Evolutionary conservation across 2,888 invertebrate genomes (phyloP), one percentile per base, ranked within the genome.

Genomic region (Prostheceraeus crozeri): DNA sequence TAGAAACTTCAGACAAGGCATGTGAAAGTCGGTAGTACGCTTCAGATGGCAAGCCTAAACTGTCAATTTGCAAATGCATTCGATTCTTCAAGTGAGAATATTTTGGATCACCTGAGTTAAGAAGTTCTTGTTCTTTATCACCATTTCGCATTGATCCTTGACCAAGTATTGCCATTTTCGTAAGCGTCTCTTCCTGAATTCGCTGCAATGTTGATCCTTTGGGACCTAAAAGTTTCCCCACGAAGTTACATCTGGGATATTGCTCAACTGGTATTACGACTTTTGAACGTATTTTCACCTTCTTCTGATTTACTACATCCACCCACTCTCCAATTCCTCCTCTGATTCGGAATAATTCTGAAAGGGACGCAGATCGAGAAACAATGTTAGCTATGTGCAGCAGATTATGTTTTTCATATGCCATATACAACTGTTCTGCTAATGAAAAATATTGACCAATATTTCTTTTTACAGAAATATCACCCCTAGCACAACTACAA

Each of bases 21-120:
- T 46, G 23, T 3, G 48, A 46, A 3, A 46, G 23, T 23, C 28
- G 23, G 3, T 46, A 25, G 19, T 46, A 16, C 3, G 48, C 48
- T 23, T 46, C 48, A 27, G 19, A 21, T 3, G 48, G 48, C 10
- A 46, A 16, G 28, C 25, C 48, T n/a, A 46, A 46, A n/a, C 48
- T 27, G 14, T 46, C 48, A 27, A 46, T 27, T 23, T 46, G 48
- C 28, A 46, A 46, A 46, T 46, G 48, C 48, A 46, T 46, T 46
- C 48, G 23, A 27, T 46, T 27, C n/a, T 46, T 46, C 19, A 46
- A 46, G 28, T 46, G 48, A 10, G 23, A 27, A 46, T 46, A 46
- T 16, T 46, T 46, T 23, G 48, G 48, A 46, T 46, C 48, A 46
- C 48, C 48, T 2, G 48, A 27, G 8, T 46, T 23, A 19, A 46